phyloP scores from a whole-genome alignment of 2,113 vertebrate species.

The Malurus melanocephalus region DNA sequence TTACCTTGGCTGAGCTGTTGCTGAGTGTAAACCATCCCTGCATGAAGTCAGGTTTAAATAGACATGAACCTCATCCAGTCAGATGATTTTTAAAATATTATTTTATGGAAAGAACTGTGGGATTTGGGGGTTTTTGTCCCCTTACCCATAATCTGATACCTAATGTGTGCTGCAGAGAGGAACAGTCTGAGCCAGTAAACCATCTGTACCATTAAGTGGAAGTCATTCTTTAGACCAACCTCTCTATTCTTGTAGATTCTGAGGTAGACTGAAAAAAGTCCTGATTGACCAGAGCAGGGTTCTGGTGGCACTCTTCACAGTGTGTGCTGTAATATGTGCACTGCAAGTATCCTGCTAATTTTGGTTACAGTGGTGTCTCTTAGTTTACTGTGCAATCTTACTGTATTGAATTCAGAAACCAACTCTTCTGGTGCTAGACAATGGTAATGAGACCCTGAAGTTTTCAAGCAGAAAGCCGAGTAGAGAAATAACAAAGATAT shows the following conservation, averaged over 20 bases:
- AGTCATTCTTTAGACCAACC: background rate
- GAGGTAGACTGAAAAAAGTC: background rate
- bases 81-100: background rate
- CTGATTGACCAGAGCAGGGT: background rate
- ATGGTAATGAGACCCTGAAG: background rate
- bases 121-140: background rate
- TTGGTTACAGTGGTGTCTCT: background rate
- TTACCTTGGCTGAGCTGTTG: background rate
- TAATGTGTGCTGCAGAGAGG: background rate
- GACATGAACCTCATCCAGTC: background rate
- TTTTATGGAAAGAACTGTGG: background rate
- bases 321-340: background rate
- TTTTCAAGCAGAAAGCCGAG: background rate
- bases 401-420: background rate
- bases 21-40: background rate
- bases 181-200: background rate
- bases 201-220: background rate
- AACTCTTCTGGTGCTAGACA: background rate
- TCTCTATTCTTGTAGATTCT: background rate
- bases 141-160: background rate
- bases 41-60: background rate
- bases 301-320: background rate
- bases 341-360: background rate
- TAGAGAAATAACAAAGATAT: background rate
- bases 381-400: background rate